Evolutionary conservation across 2,797 vertebrate species (phyloP), one percentile per base, ranked within the genome.

Genomic region (Varecia variegata): DNA sequence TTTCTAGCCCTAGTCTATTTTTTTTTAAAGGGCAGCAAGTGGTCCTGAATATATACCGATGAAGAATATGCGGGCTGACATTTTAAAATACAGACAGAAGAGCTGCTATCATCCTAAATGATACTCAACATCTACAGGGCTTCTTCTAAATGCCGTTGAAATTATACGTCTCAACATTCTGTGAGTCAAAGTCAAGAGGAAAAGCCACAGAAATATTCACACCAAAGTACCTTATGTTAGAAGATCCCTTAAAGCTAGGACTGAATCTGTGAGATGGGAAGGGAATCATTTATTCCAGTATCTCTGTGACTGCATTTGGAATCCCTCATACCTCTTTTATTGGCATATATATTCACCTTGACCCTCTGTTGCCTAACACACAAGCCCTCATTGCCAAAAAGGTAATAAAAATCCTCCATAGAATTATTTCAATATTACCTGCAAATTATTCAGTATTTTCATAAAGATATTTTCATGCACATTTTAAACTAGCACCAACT

Each of bases 31-130:
- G 96, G 93, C 86, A 97, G 94, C 38, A 85, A 92, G n/a, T 93
- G 90, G 88, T 88, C 91, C 52, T 96, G 91, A 96, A 96, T 97
- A 92, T 94, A 97, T 84, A 95, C 62, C 56, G 67, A 81, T 95
- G 83, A 85, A 88, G 47, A 95, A 81, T 90, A 95, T 85, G 91
- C 77, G 68, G 9, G 58, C 47, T 96, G 88, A 95, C 96, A 97
- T 97, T 97, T 98, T 93, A 96, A 96, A 97, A 96, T 96, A 94
- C 76, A 93, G 91, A 40, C 35, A 60, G 83, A 90, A 91, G 74
- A 93, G 3, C 76, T 73, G 13, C 68, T 94, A 88, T 97, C 93
- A 90, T 94, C 32, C 96, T 95, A 96, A 96, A 86, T 94, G 91
- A 95, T 94, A 85, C 32, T 91, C 82, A 83, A 0, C 62, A 54